phyloP scores from a whole-genome alignment of 2,113 vertebrate genomes.

The Vanacampus margaritifer region DNA sequence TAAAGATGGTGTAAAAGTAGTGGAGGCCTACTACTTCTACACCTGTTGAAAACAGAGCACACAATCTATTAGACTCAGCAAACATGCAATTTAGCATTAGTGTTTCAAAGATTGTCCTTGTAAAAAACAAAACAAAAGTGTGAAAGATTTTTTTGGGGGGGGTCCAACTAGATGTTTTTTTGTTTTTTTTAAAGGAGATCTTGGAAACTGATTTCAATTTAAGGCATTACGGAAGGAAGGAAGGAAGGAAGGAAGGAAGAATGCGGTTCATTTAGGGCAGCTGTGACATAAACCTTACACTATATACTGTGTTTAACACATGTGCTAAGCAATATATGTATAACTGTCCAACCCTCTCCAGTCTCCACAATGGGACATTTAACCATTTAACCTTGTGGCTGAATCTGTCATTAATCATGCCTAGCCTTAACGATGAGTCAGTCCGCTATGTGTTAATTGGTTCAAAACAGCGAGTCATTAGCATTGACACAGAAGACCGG shows the following conservation, averaged over 20 bases:
- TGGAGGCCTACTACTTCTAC: too few relatives aligned
- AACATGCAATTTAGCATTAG: too few relatives aligned
- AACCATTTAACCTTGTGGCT: neutral
- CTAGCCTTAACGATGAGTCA: neutral
- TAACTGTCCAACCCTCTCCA: neutral
- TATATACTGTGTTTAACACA: neutral
- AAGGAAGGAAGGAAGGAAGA: too few relatives aligned
- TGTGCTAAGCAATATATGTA: neutral
- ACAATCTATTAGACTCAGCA: too few relatives aligned
- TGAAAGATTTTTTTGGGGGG: too few relatives aligned
- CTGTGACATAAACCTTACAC: neutral
- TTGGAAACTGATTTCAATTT: too few relatives aligned
- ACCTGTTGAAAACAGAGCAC: too few relatives aligned
- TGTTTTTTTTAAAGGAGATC: too few relatives aligned
- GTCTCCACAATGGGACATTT: neutral
- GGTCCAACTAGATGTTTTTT: too few relatives aligned
- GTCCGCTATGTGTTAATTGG: neutral
- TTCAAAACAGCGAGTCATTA: constrained; percentile 4
- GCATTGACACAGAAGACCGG: neutral
- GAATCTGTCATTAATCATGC: neutral
- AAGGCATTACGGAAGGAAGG: too few relatives aligned
- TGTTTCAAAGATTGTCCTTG: neutral
- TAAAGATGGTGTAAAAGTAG: too few relatives aligned
- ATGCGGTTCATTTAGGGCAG: too few relatives aligned
- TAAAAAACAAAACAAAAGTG: neutral